Evolutionary conservation across 1,140 invertebrate genomes (phyloP).

Genomic region (Brachionus paranguensis): DNA sequence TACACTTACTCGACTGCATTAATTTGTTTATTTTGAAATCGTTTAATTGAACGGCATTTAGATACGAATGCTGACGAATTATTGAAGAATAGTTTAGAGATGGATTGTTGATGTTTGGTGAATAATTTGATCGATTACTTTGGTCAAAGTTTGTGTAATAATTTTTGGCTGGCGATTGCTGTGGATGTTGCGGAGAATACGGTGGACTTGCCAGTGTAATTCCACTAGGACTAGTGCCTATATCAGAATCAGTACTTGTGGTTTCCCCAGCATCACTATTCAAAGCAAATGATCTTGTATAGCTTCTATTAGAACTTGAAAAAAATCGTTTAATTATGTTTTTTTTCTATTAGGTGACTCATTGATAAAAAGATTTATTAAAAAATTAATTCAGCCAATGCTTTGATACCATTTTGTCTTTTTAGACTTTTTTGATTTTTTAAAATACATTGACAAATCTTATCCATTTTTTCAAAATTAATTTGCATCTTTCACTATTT

Average conservation of each 20-base stretch:
- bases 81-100: conserved; percentile 1
- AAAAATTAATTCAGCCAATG: no score
- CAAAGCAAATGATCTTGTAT: background rate
- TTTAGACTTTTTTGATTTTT: no score
- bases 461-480: background rate
- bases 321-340: background rate
- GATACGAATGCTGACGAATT: conserved; percentile 16
- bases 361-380: no score
- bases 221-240: conserved; percentile 37
- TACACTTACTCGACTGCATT: background rate
- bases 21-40: conserved; percentile 20
- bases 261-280: conserved; percentile 34
- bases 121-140: background rate
- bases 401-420: no score
- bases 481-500: background rate
- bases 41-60: conserved; percentile 24
- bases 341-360: background rate
- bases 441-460: no score
- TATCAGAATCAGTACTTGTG: conserved; percentile 38
- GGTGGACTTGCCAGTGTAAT: conserved; percentile 24
- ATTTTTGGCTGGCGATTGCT: background rate
- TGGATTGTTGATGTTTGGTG: background rate
- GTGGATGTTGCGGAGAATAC: conserved; percentile 17
- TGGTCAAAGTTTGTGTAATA: background rate
- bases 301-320: background rate